phyloP scores from a whole-genome alignment of 2,888 invertebrate species.

The Agonopterix heracliana region DNA sequence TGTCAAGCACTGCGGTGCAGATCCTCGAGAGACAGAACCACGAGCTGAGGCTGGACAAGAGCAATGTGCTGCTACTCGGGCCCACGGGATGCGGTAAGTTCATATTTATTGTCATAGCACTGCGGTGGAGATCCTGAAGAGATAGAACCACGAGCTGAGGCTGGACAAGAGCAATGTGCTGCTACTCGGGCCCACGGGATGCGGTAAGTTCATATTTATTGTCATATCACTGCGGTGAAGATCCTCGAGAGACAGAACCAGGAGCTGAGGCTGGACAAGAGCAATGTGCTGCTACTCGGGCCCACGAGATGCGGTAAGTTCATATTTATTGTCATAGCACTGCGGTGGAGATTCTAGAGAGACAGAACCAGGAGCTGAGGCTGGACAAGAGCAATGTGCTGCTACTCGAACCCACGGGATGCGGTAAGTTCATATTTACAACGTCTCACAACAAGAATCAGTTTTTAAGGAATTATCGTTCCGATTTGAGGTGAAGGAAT shows the following conservation, averaged over 20 bases:
- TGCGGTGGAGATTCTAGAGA: no score
- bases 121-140: no score
- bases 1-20: not conserved
- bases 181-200: slow-evolving; percentile 97
- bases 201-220: slow-evolving; percentile 77
- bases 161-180: slow-evolving; percentile 98
- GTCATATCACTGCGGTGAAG: not conserved
- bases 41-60: slow-evolving; percentile 93
- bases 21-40: slow-evolving; percentile 72
- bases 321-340: not conserved
- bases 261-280: slow-evolving; percentile 93
- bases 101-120: not conserved
- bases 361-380: slow-evolving; percentile 85
- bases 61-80: slow-evolving; percentile 96
- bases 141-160: slow-evolving; percentile 85
- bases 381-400: slow-evolving; percentile 98
- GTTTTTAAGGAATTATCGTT: no score
- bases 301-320: slow-evolving; percentile 95
- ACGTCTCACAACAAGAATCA: no score
- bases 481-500: no score
- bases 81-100: slow-evolving; percentile 95
- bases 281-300: slow-evolving; percentile 96
- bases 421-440: no score
- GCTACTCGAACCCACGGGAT: no score
- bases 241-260: slow-evolving; percentile 72